Evolutionary conservation across 2,888 invertebrate species (phyloP).

Genomic region (Diaphora mendica): DNA sequence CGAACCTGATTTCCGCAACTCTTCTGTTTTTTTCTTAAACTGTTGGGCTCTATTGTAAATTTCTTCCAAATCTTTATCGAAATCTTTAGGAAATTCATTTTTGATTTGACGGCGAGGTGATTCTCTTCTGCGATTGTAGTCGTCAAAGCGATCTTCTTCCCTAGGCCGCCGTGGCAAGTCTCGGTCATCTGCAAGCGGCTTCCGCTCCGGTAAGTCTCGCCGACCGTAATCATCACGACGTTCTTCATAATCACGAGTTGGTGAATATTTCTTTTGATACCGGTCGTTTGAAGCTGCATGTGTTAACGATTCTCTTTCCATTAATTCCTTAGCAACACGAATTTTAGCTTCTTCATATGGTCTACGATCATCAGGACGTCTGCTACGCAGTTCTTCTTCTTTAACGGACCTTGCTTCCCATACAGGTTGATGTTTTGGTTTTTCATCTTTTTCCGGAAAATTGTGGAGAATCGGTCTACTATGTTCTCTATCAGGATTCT

Average conservation of each 20-base stretch:
- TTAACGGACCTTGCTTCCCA: slow-evolving; percentile 46
- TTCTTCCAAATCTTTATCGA: slow-evolving; percentile 74
- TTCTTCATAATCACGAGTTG: slow-evolving; percentile 40
- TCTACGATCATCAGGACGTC: slow-evolving; percentile 51
- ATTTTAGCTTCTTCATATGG: slow-evolving; percentile 52
- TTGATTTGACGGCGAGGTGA: slow-evolving; percentile 47
- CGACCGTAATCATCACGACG: slow-evolving; percentile 37
- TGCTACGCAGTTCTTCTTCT: slow-evolving; percentile 37
- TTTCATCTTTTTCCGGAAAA: slow-evolving; percentile 46
- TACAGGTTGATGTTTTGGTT: slow-evolving; percentile 37
- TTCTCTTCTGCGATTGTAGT: slow-evolving; percentile 43
- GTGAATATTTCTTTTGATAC: slow-evolving; percentile 38
- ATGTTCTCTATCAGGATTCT: slow-evolving; percentile 44
- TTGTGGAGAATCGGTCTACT: slow-evolving; percentile 37
- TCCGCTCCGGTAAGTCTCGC: slow-evolving; percentile 33
- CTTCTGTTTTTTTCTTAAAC: slow-evolving; percentile 71
- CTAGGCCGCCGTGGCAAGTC: slow-evolving; percentile 28
- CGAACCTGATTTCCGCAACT: slow-evolving; percentile 62
- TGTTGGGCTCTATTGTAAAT: slow-evolving; percentile 73
- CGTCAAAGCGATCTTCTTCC: slow-evolving; percentile 49
- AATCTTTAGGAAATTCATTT: slow-evolving; percentile 40
- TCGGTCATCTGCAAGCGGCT: slow-evolving; percentile 34
- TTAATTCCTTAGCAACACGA: slow-evolving; percentile 41
- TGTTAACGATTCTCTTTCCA: slow-evolving; percentile 25
- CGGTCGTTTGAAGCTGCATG: slow-evolving; percentile 31